These are phyloP conservation scores for Anoplolepis gracilipes DNA, from an alignment of 1,140 invertebrate species.

Conservation along the genomic window DNA sequence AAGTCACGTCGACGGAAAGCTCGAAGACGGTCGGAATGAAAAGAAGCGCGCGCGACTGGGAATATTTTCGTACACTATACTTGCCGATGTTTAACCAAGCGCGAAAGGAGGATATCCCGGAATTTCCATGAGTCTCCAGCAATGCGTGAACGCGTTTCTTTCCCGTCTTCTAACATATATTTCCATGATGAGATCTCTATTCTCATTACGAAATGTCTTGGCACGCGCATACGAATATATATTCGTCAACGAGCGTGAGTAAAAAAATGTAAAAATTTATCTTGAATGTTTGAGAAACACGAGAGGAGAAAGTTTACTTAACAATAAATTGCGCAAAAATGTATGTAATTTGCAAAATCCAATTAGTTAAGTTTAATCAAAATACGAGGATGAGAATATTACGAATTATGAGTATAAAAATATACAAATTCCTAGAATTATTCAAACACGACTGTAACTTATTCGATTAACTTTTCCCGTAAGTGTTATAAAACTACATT, in stretches of 20 bases:
- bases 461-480: conserved; percentile 34
- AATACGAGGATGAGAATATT: not conserved
- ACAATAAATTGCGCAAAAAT: not conserved
- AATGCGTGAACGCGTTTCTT: conserved; percentile 9
- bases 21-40: conserved; percentile 8
- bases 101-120: conserved; percentile 38
- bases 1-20: conserved; percentile 51
- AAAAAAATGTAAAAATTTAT: not conserved
- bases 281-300: not conserved
- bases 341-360: not conserved
- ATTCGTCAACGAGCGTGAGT: not conserved
- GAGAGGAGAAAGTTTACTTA: not conserved
- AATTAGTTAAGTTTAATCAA: not conserved
- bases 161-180: not conserved
- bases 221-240: too few species aligned
- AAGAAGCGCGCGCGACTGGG: conserved; percentile 7
- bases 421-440: conserved; percentile 27
- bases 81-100: conserved; percentile 50
- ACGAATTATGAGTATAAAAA: conserved; percentile 19
- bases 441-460: conserved; percentile 22
- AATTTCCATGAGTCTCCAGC: conserved; percentile 32
- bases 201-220: conserved; percentile 1
- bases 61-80: conserved; percentile 44
- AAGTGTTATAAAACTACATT: conserved; percentile 48
- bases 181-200: not conserved